Evolutionary conservation across 2,113 vertebrate species (phyloP).

Genomic region (Loxodonta africana): DNA sequence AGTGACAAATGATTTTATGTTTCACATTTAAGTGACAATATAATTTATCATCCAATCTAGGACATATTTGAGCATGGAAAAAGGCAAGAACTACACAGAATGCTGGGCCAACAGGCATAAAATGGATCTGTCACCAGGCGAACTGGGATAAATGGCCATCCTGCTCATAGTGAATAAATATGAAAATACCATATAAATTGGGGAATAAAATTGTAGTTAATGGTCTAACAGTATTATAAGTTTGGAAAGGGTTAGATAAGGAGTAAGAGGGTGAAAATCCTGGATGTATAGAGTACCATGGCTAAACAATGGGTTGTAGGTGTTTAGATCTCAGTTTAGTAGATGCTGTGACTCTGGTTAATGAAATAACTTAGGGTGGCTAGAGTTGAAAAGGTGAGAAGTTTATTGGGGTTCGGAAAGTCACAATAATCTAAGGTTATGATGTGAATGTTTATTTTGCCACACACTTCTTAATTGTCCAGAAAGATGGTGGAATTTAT

Average conservation of each 20-base stretch:
- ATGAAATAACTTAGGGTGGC: conserved; percentile 8
- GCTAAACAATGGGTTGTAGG: background rate
- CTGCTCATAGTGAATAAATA: background rate
- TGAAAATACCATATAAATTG: background rate
- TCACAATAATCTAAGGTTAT: background rate
- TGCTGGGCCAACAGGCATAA: background rate
- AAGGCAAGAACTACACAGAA: background rate
- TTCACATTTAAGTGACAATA: background rate
- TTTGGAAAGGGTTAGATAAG: background rate
- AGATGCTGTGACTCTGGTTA: background rate
- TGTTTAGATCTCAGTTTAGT: background rate
- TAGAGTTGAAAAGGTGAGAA: background rate
- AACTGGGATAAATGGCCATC: background rate
- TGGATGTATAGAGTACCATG: background rate
- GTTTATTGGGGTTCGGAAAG: background rate
- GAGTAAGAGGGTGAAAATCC: background rate
- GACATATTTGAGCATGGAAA: background rate
- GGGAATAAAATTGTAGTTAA: background rate
- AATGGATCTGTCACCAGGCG: background rate
- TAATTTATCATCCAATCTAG: conserved; percentile 28
- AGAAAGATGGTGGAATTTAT: conserved; percentile 28
- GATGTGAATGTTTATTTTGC: conserved; percentile 5
- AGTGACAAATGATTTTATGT: background rate
- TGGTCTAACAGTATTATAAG: background rate
- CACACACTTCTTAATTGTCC: conserved; percentile 16